Base-by-base conservation (phyloP, 2,113 vertebrate species). In the Cygnus buccinator region DNA sequence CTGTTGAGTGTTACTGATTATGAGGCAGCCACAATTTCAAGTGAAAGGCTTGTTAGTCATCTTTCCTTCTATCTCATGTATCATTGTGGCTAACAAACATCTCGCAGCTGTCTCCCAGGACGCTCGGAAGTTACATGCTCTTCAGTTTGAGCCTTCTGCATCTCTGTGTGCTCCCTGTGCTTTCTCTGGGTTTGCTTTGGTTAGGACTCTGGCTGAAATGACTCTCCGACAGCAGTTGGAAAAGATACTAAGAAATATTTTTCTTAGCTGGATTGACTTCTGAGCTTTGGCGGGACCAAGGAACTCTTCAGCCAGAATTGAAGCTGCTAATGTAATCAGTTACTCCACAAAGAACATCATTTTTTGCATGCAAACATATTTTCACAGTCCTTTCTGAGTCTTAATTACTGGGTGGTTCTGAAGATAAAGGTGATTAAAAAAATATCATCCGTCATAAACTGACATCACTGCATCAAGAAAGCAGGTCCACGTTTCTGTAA, bases 41-140 rank as follows among this genome's bases (percentile, higher is more conserved):
- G 88, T 15, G 3, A 92, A 95, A 94, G 35, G 33, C 43, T 78
- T 81, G 52, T 95, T 94, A 97, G 78, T 97, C 91, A 97, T 94
- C 73, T 76, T 77, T 44, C 58, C 67, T 92, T 81, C 57, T 87
- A 87, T 72, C 81, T 94, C 74, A 48, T 54, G 62, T 48, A 76
- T 89, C 89, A 78, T 68, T 50, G 52, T 0, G 0, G 55, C 78
- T 87, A 93, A 89, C 59, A 63, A 94, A 90, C 8, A 19, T 68
- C 81, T 73, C 2, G 0, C 52, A 88, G 90, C 59, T 93, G 68
- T 77, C 7, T 3, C 50, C 54, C 75, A 86, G 54, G 71, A 61
- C 50, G 71, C 48, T 61, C 89, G 62, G 35, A 87, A 70, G 71
- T 90, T 41, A 35, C 71, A 41, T 4, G 46, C 6, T 84, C 70